phyloP scores from a whole-genome alignment of 1,140 invertebrate species.

The Lepidotrigona ventralis region DNA sequence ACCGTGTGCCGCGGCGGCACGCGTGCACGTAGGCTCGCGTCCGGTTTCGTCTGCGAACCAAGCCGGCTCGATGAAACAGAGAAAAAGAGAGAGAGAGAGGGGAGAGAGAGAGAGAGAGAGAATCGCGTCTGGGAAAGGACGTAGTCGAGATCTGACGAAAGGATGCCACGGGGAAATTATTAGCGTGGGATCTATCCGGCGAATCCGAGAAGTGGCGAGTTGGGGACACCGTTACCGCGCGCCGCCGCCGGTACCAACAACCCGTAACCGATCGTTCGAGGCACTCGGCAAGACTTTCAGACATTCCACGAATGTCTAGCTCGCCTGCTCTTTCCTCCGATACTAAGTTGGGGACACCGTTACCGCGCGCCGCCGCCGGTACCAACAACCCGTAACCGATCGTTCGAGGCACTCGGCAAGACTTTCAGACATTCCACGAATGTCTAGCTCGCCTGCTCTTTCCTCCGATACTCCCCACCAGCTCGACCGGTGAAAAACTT shows the following conservation, averaged over 20 bases:
- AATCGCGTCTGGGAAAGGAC: conserved; percentile 33
- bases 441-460: conserved; percentile 47
- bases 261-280: conserved; percentile 31
- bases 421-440: conserved; percentile 58
- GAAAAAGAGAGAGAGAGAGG: neutral
- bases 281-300: conserved; percentile 47
- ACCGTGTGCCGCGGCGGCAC: neutral
- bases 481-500: neutral
- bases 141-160: conserved; percentile 54
- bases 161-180: conserved; percentile 64
- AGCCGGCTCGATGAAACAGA: conserved; percentile 29
- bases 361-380: too few species aligned
- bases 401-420: conserved; percentile 52
- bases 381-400: conserved; percentile 31
- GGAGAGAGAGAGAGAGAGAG: too few species aligned
- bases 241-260: conserved; percentile 24
- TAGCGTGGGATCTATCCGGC: conserved; percentile 69
- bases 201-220: conserved; percentile 17
- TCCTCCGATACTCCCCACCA: neutral
- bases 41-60: conserved; percentile 13
- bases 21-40: conserved; percentile 20
- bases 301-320: conserved; percentile 64
- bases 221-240: conserved; percentile 67
- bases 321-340: neutral
- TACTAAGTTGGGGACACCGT: too few species aligned